Base-by-base conservation (phyloP, 2,888 invertebrate genomes). In the Melanchra persicariae region DNA sequence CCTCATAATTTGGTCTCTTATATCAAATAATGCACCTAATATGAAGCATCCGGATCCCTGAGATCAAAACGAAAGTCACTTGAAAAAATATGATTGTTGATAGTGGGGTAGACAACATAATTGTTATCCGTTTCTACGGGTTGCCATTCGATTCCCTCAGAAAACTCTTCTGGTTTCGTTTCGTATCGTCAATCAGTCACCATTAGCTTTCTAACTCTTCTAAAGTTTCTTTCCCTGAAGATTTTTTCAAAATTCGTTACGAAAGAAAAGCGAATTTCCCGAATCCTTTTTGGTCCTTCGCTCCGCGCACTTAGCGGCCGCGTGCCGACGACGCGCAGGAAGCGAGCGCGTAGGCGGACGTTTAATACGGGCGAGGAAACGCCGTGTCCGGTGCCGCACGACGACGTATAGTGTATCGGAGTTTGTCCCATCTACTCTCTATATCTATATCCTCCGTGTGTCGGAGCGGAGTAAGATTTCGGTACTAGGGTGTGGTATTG, bases 291-390 rank as follows among this genome's bases (percentile, higher is more conserved):
- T 63, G 65, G 58, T 76, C 68, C 58, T 79, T 69, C 2, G 0
- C 12, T 30, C 70, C 82, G 84, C 82, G 40, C 59, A 51, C 63
- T 82, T 81, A 66, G 77, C 60, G 71, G 84, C 84, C 82, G 30
- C 78, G 58, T 62, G 58, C 22, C 57, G 62, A 64, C 54, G 68
- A 45, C 61, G 63, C 75, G 78, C 85, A 85, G 85, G 85, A 85
- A 85, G 79, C 81, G 72, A 75, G 77, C 79, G 82, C 83, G 84
- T 85, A 79, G 85, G 85, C 85, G 84, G 85, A 83, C 85, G 84
- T 85, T 85, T 81, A 85, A 84, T 84, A 85, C 85, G 85, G 85
- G 85, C 81, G 74, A 85, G 85, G 85, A 85, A 85, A 78, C 82
- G 83, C 65, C 77, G 77, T 85, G 85, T 85, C 85, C 85, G 85